These are phyloP conservation scores for Drosophila villosipedis DNA, from an alignment of 2,888 invertebrate genomes.

Conservation along the genomic window DNA sequence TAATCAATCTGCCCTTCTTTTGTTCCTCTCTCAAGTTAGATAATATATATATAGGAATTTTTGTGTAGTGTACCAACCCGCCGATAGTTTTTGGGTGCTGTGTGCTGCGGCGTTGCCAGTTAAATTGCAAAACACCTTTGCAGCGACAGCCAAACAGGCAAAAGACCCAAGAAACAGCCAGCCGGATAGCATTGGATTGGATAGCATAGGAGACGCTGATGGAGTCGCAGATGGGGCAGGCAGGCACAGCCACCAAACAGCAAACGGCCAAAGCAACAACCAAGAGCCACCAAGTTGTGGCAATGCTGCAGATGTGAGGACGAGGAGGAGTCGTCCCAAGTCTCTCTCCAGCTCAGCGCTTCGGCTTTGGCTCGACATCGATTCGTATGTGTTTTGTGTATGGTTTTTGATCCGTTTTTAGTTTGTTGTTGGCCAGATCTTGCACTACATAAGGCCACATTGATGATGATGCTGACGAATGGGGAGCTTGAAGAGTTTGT, in stretches of 20 bases:
- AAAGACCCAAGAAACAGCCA: slow-evolving; percentile 10
- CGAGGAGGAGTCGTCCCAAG: slow-evolving; percentile 8
- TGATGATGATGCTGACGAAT: slow-evolving; percentile 43
- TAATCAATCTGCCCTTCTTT: rapidly evolving
- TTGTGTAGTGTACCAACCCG: background rate
- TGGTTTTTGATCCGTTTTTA: slow-evolving; percentile 66
- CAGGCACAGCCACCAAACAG: slow-evolving; percentile 1
- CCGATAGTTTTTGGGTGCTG: slow-evolving; percentile 53
- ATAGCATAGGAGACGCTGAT: slow-evolving; percentile 39
- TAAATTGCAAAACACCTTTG: slow-evolving; percentile 81
- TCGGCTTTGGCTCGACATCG: slow-evolving; percentile 15
- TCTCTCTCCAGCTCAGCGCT: slow-evolving; percentile 1
- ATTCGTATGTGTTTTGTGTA: slow-evolving; percentile 40
- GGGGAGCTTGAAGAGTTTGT: slow-evolving; percentile 52
- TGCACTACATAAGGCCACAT: slow-evolving; percentile 64
- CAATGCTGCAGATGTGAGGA: slow-evolving; percentile 7
- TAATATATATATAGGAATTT: background rate
- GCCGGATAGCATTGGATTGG: slow-evolving; percentile 17
- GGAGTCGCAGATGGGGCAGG: slow-evolving; percentile 29
- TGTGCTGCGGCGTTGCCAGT: slow-evolving; percentile 69
- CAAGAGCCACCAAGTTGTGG: slow-evolving; percentile 4
- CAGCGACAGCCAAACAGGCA: slow-evolving; percentile 65
- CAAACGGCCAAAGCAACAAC: slow-evolving; percentile 1
- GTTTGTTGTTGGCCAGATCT: slow-evolving; percentile 57
- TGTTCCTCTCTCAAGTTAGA: background rate